Base-by-base conservation (phyloP, 2,113 vertebrate genomes). In the Struthidea cinerea region DNA sequence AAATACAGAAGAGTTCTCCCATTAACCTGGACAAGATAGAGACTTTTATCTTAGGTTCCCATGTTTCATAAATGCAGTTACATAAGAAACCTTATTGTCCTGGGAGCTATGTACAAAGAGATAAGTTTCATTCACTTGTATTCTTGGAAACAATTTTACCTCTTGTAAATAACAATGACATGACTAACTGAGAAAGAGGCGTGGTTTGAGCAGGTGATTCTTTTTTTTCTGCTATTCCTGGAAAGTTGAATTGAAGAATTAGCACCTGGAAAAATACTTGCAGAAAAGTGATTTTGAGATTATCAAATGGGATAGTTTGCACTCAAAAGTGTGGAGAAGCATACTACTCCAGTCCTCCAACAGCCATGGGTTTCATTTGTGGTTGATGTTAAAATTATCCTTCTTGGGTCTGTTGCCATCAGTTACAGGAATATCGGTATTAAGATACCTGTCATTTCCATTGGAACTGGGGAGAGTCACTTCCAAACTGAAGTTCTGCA, bases 131-230 rank as follows among this genome's bases (percentile, higher is more conserved):
- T 84, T 84, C 16, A 49, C 22, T 78, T 71, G 16, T 76, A 30
- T 84, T 94, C n/a, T 52, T 90, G 61, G 76, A 90, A 92, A 84
- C 13, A 33, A 20, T 75, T 94, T 95, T 90, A 86, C 56, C 65
- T 95, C 83, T 82, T 91, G 39, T 94, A 93, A 92, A 65, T 78
- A 94, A 73, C 19, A 78, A 28, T 60, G 41, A 68, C 44, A 47
- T 42, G 56, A 57, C 16, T 61, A 73, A 82, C 37, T 74, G 50
- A 88, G 75, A 67, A 85, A n/a, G 33, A 63, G 8, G 15, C 22
- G 19, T 16, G 12, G 11, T 84, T 42, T 68, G 17, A 90, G 32
- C 50, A 85, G 60, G 22, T 68, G 28, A 37, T 32, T 49, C 12
- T 47, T 16, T 39, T 87, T 68, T 83, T 85, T 20, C 15, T 79